Conservation (phyloP, 2,113 vertebrate species). For the Hippopotamus amphibius region DNA sequence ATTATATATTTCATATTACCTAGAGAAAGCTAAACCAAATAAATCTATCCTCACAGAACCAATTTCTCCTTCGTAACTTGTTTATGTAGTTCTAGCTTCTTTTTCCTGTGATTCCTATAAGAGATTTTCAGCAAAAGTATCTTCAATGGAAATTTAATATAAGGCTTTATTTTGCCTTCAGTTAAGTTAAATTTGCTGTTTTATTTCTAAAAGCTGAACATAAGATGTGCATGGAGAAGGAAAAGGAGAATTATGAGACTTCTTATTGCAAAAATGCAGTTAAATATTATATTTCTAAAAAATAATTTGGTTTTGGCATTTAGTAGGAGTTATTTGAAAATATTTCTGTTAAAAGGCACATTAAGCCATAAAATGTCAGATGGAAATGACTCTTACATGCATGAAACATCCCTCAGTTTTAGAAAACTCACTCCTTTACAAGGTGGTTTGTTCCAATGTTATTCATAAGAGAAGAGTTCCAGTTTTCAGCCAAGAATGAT, state of each 20-base stretch:
- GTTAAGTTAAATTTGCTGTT: constrained; percentile 66
- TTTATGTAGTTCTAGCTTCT: constrained; percentile 9
- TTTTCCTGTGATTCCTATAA: constrained; percentile 61
- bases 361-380: background rate
- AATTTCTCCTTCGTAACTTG: constrained; percentile 53
- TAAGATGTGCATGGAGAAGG: background rate
- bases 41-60: constrained; percentile 15
- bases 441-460: background rate
- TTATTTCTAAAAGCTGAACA: constrained; percentile 47
- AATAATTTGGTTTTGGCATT: background rate
- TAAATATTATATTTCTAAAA: background rate
- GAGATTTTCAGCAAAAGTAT: constrained; percentile 31
- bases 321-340: constrained; percentile 20
- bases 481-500: background rate
- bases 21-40: constrained; percentile 59
- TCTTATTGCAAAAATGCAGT: constrained; percentile 3
- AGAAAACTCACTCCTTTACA: background rate
- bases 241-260: background rate
- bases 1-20: constrained; percentile 9
- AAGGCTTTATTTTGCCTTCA: constrained; percentile 55
- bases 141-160: constrained; percentile 65
- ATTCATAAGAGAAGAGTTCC: background rate
- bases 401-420: background rate
- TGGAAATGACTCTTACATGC: background rate
- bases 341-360: background rate